Evolutionary conservation across 2,113 vertebrate genomes (phyloP).

Genomic region (Monopterus albus): DNA sequence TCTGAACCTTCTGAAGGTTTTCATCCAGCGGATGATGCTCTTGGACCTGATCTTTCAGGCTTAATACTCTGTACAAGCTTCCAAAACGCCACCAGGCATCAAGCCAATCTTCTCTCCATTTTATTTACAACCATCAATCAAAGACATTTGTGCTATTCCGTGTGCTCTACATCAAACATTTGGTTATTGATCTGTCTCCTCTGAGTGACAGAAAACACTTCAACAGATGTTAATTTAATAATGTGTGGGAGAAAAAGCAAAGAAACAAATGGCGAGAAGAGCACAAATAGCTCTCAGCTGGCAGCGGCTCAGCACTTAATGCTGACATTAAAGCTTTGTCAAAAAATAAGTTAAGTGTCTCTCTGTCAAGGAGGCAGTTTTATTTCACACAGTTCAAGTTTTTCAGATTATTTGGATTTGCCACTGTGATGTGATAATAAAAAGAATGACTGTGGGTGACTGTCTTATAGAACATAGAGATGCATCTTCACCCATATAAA

Average conservation of each 20-base stretch:
- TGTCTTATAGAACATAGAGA: constrained; percentile 50
- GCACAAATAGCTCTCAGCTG: constrained; percentile 71
- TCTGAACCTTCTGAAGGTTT: neutral
- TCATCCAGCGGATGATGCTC: constrained; percentile 1
- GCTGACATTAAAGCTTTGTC: constrained; percentile 76
- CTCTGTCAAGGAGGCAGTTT: constrained; percentile 68
- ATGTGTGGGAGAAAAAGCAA: constrained; percentile 75
- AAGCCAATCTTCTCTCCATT: constrained; percentile 11
- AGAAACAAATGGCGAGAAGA: constrained; percentile 73
- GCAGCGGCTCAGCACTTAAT: constrained; percentile 74
- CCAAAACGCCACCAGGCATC: constrained; percentile 24
- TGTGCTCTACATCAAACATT: constrained; percentile 40
- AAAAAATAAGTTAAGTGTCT: constrained; percentile 67
- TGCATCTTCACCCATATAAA: constrained; percentile 12
- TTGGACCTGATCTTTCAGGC: neutral
- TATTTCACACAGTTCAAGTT: constrained; percentile 56
- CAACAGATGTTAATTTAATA: constrained; percentile 81
- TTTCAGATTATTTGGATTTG: constrained; percentile 58
- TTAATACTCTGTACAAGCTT: constrained; percentile 7
- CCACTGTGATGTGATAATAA: constrained; percentile 56
- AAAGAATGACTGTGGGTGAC: constrained; percentile 42
- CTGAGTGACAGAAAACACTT: constrained; percentile 71
- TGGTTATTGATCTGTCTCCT: constrained; percentile 65
- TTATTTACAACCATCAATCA: constrained; percentile 53
- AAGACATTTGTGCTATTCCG: constrained; percentile 9